Base-by-base conservation (phyloP, 2,888 invertebrate genomes). In the Noctua pronuba region DNA sequence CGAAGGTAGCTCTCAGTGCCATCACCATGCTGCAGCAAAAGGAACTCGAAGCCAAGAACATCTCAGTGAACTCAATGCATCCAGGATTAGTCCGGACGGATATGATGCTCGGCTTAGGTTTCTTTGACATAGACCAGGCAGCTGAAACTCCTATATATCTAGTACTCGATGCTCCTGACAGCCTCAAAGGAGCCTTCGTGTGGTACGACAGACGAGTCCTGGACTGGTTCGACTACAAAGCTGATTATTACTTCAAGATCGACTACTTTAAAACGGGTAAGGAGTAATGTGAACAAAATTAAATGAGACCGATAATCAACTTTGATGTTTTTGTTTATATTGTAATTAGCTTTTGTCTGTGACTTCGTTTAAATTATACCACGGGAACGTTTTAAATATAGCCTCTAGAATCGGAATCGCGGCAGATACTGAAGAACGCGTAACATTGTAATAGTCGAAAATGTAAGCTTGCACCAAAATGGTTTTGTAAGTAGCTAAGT, bases 31-130 rank as follows among this genome's bases (percentile, higher is more conserved):
- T 98, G 68, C 98, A 98, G 87, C 98, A 98, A 88, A 94, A 95
- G 58, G 93, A 96, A 55, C 95, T 98, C 24, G 92, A 92, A 16
- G 94, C 97, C 0, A 97, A 97, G 78, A 97, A 98, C 78, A 97
- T 98, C 49, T 86, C 88, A 0, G 92, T 96, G 1, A 98, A 98
- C 92, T 95, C 97, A 10, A 97, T 98, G 89, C 97, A 98, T 92
- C 98, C 98, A 8, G 98, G 98, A 0, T 97, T 98, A 86, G 98
- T 98, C 0, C 97, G 97, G 82, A 98, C 98, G 0, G 98, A 98
- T 89, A 98, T 98, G 98, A 97, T 97, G 0, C 95, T 95, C 35
- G 97, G 97, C 44, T 96, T 95, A 84, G 98, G 98, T 0, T 92
- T 95, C 70, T 94, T 97, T 67, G 97, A 95, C 3, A 91, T 95